Conservation (phyloP, 2,888 invertebrate genomes). For the Parasteatoda lunata region DNA sequence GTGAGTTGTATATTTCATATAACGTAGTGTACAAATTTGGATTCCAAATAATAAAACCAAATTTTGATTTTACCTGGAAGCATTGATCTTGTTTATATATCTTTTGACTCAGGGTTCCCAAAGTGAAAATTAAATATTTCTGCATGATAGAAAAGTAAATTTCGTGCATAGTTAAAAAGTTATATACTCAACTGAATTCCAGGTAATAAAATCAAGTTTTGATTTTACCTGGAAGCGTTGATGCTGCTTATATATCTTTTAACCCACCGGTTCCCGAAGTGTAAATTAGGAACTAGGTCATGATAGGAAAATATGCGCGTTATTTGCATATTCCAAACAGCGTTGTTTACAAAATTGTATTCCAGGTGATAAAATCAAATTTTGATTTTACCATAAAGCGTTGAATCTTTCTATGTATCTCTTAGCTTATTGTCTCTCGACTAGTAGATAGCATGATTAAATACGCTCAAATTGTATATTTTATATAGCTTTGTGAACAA, state of each 20-base stretch:
- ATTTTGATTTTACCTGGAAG: constrained; percentile 34
- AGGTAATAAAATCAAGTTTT: no score
- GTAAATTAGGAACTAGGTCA: neutral
- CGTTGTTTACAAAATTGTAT: no score
- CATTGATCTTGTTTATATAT: constrained; percentile 23
- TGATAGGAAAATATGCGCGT: no score
- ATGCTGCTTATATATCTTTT: constrained; percentile 9
- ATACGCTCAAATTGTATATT: no score
- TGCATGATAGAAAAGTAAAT: neutral
- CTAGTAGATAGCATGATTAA: neutral
- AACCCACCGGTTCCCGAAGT: neutral
- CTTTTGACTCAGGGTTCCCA: neutral
- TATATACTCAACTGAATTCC: no score
- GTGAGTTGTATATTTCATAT: no score
- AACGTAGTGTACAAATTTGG: no score
- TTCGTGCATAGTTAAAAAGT: no score
- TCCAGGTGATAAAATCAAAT: neutral
- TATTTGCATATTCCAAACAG: no score
- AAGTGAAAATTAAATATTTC: neutral
- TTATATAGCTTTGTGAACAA: no score
- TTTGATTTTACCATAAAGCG: constrained; percentile 24
- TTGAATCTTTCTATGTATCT: constrained; percentile 25
- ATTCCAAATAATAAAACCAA: neutral
- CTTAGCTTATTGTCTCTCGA: neutral
- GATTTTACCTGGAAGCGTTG: constrained; percentile 34